Evolutionary conservation across 1,140 invertebrate species (phyloP).

Genomic region (Sesamia nonagrioides): DNA sequence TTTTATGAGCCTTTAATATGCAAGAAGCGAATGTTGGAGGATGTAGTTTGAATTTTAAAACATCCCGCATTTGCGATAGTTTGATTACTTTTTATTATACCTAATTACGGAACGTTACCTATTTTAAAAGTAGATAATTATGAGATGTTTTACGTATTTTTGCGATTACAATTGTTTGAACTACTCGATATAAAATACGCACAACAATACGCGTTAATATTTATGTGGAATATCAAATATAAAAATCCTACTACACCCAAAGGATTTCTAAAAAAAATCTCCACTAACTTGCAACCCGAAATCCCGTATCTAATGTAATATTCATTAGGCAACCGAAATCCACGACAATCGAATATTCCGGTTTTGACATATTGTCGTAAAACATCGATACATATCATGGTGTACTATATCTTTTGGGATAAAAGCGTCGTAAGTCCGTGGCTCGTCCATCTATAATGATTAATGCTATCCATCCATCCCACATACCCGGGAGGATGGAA

Average conservation of each 20-base stretch:
- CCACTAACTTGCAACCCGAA: constrained; percentile 1
- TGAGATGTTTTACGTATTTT: too few species aligned
- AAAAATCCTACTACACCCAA: neutral
- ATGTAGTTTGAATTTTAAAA: constrained; percentile 19
- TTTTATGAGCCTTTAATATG: constrained; percentile 29
- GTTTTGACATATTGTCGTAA: constrained; percentile 46
- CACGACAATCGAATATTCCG: constrained; percentile 15
- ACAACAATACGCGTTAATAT: neutral
- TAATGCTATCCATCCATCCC: constrained; percentile 79
- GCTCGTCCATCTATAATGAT: constrained; percentile 80
- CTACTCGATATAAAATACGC: neutral
- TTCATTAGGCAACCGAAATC: constrained; percentile 10
- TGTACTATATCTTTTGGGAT: constrained; percentile 63
- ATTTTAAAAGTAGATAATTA: too few species aligned
- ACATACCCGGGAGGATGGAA: constrained; percentile 66
- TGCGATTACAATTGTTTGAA: too few species aligned
- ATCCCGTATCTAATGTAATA: constrained; percentile 32
- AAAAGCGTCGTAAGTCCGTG: constrained; percentile 69
- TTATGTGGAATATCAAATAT: neutral
- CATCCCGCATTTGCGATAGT: neutral
- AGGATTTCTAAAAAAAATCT: neutral
- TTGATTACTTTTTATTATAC: neutral
- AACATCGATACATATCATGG: constrained; percentile 58
- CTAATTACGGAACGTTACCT: too few species aligned
- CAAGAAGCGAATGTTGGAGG: neutral